Evolutionary conservation across 1,140 invertebrate species (phyloP).

Genomic region (Dendrolimus punctatus): DNA sequence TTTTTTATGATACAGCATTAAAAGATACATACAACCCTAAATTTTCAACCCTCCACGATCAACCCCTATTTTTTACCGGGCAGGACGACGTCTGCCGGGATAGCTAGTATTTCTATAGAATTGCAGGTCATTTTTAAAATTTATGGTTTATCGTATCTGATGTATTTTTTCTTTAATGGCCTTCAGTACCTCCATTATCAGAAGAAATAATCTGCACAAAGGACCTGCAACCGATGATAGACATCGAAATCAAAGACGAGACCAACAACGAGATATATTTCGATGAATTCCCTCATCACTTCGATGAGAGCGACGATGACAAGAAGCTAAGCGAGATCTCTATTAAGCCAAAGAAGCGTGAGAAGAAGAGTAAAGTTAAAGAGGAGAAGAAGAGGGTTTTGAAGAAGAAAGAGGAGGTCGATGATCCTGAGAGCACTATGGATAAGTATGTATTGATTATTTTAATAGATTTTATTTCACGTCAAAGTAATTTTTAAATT

Average conservation of each 20-base stretch:
- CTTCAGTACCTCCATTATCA: no score
- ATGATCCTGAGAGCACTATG: conserved; percentile 31
- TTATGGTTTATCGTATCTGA: no score
- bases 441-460: conserved; percentile 34
- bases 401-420: conserved; percentile 28
- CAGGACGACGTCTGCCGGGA: no score
- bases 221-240: conserved; percentile 11
- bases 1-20: no score
- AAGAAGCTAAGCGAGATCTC: conserved; percentile 44
- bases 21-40: no score
- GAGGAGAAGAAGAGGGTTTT: conserved; percentile 21
- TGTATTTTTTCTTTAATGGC: no score
- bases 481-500: no score
- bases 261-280: conserved; percentile 38
- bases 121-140: no score
- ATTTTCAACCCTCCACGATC: no score
- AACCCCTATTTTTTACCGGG: no score
- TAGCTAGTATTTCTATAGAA: no score
- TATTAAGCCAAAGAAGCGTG: conserved; percentile 25
- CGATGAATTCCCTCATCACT: conserved; percentile 27
- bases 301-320: conserved; percentile 45
- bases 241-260: conserved; percentile 38
- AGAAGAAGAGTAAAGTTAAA: conserved; percentile 24
- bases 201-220: neutral
- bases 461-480: neutral